Base-by-base conservation (phyloP, 2,888 invertebrate genomes). In the Andrena chrysosceles region DNA sequence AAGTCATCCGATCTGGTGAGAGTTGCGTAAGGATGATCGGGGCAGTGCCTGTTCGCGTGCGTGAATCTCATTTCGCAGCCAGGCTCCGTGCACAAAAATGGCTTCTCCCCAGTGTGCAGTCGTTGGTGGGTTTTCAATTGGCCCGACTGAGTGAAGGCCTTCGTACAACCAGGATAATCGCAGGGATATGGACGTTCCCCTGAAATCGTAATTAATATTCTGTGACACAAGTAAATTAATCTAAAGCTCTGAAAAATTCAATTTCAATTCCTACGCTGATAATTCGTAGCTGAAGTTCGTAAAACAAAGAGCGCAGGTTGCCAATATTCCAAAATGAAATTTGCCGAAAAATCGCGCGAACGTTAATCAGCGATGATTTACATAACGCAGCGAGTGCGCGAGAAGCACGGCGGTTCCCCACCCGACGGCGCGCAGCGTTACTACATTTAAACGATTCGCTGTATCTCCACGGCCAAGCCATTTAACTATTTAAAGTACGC, bases 81-180 rank as follows among this genome's bases (percentile, higher is more conserved):
- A 68, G 94, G 92, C 81, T 94, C 95, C 2, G 96, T 95, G 93
- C 97, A 97, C 33, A 96, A 93, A 92, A 97, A 97, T 2, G 97
- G 97, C 89, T 97, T 96, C 90, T 97, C 97, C 33, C 97, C 97
- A 0, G 97, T 97, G 90, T 97, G 97, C 2, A 97, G 94, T 84
- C 97, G 94, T 90, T 97, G 97, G 92, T 97, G 97, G 0, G 97
- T 97, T 92, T 97, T 96, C 52, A 97, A 92, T 89, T 97, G 97
- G 0, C 97, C 97, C 79, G 97, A 97, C 92, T 97, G 97, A 13
- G 97, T 96, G 91, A 97, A 97, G 31, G 96, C 96, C 90, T 96
- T 95, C 1, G 95, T 95, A 90, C 97, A 97, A 29, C 96, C 95
- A 6, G 97, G 96, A 92, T 95, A 97, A 92, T 97, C 96, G 93